Percentiles rank a stretch among this genome's conserved stretches.
phyloP scores from a whole-genome alignment of 2,888 invertebrate genomes.

The Hirtodrosophila trivittata region DNA sequence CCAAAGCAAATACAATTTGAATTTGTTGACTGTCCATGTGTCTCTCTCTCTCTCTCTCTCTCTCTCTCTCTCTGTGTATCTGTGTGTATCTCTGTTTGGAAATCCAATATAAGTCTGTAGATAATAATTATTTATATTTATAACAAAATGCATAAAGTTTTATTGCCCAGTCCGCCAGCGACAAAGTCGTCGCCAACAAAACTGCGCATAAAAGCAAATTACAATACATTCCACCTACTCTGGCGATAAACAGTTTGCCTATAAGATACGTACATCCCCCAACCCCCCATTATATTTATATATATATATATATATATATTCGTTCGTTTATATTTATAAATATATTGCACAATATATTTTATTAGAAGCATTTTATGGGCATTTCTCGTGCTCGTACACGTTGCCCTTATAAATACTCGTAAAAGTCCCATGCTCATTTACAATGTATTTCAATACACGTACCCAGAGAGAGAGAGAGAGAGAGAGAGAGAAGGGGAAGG shows the following conservation, averaged over 20 bases:
- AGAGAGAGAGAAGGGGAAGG: too few relatives aligned
- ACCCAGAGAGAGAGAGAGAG: too few relatives aligned
- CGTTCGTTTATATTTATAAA: conserved; percentile 6
- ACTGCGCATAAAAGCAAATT: conserved; percentile 75
- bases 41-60: background rate
- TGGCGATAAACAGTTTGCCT: conserved; percentile 37
- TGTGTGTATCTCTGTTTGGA: conserved; percentile 44
- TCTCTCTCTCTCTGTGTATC: conserved; percentile 1
- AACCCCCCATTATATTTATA: conserved; percentile 6
- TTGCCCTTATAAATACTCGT: background rate
- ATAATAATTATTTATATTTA: conserved; percentile 81
- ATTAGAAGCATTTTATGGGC: conserved; percentile 62
- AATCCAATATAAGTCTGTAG: conserved; percentile 65
- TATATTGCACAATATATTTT: conserved; percentile 66
- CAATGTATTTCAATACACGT: background rate
- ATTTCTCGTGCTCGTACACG: conserved; percentile 27
- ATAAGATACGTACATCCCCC: conserved; percentile 26
- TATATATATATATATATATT: conserved; percentile 21
- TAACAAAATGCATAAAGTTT: conserved; percentile 80
- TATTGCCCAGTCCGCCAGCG: conserved; percentile 57
- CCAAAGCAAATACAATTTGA: conserved; percentile 63
- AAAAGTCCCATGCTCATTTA: background rate
- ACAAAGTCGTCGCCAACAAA: conserved; percentile 68
- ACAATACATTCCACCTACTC: conserved; percentile 62
- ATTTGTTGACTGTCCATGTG: conserved; percentile 49